A percentile compares a stretch with the other conserved stretches of the same genome.
Conservation (phyloP, 2,113 vertebrate genomes). For the Neolamprologus sp. region DNA sequence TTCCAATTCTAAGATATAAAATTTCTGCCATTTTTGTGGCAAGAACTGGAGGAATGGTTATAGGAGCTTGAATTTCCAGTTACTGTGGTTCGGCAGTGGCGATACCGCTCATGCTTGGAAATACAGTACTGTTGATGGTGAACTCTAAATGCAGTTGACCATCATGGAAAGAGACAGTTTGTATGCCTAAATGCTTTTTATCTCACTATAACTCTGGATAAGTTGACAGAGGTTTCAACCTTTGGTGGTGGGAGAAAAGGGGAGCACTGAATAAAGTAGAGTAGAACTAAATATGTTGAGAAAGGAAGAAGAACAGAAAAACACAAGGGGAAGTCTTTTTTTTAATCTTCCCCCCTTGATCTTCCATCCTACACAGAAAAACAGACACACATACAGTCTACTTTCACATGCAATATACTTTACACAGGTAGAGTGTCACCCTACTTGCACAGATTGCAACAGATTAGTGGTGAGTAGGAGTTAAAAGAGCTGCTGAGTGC, state of each 20-base stretch:
- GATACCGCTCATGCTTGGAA: neutral
- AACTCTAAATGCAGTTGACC: neutral
- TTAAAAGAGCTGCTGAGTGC: slow-evolving; percentile 67
- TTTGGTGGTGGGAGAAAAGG: neutral
- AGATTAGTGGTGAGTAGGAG: slow-evolving; percentile 58
- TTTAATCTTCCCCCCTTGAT: neutral
- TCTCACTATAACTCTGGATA: neutral
- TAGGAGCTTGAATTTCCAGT: neutral
- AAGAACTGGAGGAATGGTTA: neutral
- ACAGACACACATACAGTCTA: neutral
- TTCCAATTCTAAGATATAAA: neutral
- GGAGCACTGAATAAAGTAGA: neutral
- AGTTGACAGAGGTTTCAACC: neutral
- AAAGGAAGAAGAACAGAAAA: neutral
- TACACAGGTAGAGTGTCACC: slow-evolving; percentile 44
- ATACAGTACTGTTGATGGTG: neutral
- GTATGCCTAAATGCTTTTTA: slow-evolving; percentile 8
- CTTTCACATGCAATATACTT: neutral
- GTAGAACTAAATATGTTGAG: neutral
- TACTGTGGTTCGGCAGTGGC: neutral
- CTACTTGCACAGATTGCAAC: slow-evolving; percentile 61
- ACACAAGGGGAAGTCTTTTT: neutral
- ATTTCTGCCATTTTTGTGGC: neutral
- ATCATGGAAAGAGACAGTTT: neutral
- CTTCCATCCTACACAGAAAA: neutral